Evolutionary conservation across 2,888 invertebrate species (phyloP).

Genomic region (Ceriagrion tenellum): DNA sequence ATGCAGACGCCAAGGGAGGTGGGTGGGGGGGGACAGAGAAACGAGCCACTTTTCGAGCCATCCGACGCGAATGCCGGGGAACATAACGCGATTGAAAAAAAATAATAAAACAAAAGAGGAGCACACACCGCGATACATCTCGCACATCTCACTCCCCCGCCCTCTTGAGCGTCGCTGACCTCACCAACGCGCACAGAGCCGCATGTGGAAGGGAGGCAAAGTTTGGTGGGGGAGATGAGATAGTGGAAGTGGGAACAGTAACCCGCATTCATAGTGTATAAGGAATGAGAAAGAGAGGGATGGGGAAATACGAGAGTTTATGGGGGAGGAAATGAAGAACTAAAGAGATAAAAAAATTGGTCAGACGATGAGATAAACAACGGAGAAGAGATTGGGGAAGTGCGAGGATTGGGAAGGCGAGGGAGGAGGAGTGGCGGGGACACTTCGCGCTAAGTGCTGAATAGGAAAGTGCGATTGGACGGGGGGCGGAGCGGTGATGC

Average conservation of each 20-base stretch:
- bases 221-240: background rate
- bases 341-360: background rate
- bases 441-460: background rate
- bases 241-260: slow-evolving; percentile 27
- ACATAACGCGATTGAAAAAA: slow-evolving; percentile 14
- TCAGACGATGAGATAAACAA: slow-evolving; percentile 24
- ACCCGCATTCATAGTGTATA: slow-evolving; percentile 40
- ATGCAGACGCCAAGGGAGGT: background rate
- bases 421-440: background rate
- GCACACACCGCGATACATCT: slow-evolving; percentile 34
- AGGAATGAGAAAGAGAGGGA: background rate
- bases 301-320: background rate
- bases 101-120: background rate
- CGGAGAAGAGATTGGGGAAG: background rate
- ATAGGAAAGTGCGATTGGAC: background rate
- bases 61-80: background rate
- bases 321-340: background rate
- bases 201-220: background rate
- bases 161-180: background rate
- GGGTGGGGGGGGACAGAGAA: background rate
- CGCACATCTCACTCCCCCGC: background rate
- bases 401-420: background rate
- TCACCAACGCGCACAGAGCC: background rate
- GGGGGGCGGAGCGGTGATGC: background rate
- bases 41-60: slow-evolving; percentile 31